Percentiles rank a stretch among this genome's conserved stretches.
Evolutionary conservation across 2,113 vertebrate species (phyloP).

Genomic region (Syrrhaptes paradoxus): DNA sequence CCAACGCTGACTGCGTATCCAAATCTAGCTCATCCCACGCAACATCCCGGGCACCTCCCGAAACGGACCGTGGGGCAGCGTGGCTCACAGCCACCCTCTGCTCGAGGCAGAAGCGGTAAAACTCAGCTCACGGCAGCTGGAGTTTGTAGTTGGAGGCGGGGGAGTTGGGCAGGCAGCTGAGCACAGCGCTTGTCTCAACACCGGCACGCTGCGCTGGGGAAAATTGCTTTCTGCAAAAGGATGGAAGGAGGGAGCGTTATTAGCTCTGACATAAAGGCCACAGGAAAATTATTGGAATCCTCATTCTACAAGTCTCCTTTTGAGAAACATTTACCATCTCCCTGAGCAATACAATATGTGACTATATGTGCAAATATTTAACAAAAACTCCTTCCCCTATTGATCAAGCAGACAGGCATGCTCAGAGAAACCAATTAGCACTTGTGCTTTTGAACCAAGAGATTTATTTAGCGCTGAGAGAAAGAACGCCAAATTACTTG

Average conservation of each 20-base stretch:
- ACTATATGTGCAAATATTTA: conserved; percentile 60
- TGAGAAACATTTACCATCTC: conserved; percentile 58
- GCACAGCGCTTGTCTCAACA: background rate
- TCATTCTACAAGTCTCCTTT: conserved; percentile 22
- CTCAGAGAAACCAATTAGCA: conserved; percentile 67
- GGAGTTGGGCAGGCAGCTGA: background rate
- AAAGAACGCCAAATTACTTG: conserved; percentile 24
- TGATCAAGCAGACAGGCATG: conserved; percentile 43
- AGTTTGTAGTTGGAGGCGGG: background rate
- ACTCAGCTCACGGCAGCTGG: background rate
- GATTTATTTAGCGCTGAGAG: conserved; percentile 51
- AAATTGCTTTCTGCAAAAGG: background rate
- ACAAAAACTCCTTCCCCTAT: conserved; percentile 49
- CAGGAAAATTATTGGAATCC: conserved; percentile 14
- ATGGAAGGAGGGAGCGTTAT: background rate
- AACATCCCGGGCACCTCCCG: background rate
- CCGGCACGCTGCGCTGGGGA: background rate
- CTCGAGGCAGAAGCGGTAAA: background rate
- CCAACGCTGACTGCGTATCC: background rate
- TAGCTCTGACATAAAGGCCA: conserved; percentile 42
- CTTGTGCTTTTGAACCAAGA: conserved; percentile 52
- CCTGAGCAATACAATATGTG: conserved; percentile 33
- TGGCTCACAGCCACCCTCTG: background rate
- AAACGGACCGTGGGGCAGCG: accelerated
- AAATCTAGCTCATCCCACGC: background rate